Evolutionary conservation across 2,113 vertebrate species (phyloP), one percentile per base, ranked within the genome.

Genomic region (Megaleporinus macrocephalus): DNA sequence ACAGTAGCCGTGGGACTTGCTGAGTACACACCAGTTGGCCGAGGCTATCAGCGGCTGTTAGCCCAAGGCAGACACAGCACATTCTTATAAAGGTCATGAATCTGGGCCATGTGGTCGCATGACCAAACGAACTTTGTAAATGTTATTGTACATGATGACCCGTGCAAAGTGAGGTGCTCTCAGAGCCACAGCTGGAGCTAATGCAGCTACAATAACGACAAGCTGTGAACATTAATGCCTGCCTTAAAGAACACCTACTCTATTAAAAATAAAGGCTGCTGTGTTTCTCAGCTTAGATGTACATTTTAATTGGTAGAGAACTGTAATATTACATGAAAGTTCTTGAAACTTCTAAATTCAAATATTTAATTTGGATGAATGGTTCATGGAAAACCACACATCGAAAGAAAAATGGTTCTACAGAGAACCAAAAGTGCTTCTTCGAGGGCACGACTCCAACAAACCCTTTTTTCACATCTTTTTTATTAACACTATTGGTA

Each of bases 31-130:
- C 13, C 80, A 82, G 76, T 80, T 87, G 86, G 83, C 75, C 83
- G 73, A 84, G 72, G 81, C 80, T 82, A 85, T 83, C 78, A 83
- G 62, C 51, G 71, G 80, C 78, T 89, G 87, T 85, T 86, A 88
- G 89, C 84, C 80, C 27, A 83, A 86, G 86, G 82, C 84, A 87
- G 89, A 88, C 84, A 78, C 55, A 72, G 73, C 77, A 84, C 83
- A 85, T 87, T 84, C 78, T 87, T 84, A 85, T 83, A 89, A 88
- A 89, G 87, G 88, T 89, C 87, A 89, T 82, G 79, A 89, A 83
- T 83, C 82, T 83, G 82, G 70, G 63, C 73, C 84, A 41, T 85
- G 85, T 78, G 73, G 84, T 78, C 81, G 79, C 75, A 81, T 88
- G 87, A 82, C 85, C 86, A 82, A 86, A 86, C 76, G 51, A 85